These are phyloP conservation scores for Cliona cf. orientalis DNA, from an alignment of 37 sponge, comb jelly and placozoan species.

Conservation along the genomic window DNA sequence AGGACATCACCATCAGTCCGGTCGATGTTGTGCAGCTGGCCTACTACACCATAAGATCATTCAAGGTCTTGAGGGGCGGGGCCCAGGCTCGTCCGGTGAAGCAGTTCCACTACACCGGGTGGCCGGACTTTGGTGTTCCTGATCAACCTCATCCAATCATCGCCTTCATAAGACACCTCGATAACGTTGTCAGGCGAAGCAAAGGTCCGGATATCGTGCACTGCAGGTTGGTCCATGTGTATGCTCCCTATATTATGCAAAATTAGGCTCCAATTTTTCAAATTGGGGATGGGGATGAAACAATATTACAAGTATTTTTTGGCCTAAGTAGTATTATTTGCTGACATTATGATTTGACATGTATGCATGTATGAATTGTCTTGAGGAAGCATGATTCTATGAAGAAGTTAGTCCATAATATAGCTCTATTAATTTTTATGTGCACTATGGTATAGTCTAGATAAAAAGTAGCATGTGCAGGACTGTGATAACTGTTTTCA, in stretches of 20 bases:
- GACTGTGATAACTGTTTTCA: too few relatives aligned
- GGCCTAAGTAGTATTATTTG: too few relatives aligned
- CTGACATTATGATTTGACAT: too few relatives aligned
- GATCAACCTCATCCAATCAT: constrained; percentile 42
- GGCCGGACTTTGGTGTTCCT: constrained; percentile 70
- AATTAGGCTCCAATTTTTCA: too few relatives aligned
- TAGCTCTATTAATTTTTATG: too few relatives aligned
- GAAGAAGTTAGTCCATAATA: too few relatives aligned
- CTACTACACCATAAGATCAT: constrained; percentile 83
- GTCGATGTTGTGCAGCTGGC: constrained; percentile 73
- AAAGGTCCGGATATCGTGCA: constrained; percentile 55
- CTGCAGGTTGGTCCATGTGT: constrained; percentile 74
- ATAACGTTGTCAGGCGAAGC: constrained; percentile 2
- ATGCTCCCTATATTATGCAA: neutral
- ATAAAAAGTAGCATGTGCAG: too few relatives aligned
- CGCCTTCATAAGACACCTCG: constrained; percentile 45
- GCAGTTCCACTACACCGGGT: constrained; percentile 78
- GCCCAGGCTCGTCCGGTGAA: constrained; percentile 35
- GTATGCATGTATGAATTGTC: too few relatives aligned
- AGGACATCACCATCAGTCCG: constrained; percentile 48
- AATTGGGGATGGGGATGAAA: too few relatives aligned
- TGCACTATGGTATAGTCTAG: too few relatives aligned
- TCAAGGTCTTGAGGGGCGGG: constrained; percentile 32
- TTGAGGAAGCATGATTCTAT: too few relatives aligned
- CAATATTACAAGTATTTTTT: too few relatives aligned